Evolutionary conservation across 2,113 vertebrate species (phyloP).

Genomic region (Ictalurus furcatus): DNA sequence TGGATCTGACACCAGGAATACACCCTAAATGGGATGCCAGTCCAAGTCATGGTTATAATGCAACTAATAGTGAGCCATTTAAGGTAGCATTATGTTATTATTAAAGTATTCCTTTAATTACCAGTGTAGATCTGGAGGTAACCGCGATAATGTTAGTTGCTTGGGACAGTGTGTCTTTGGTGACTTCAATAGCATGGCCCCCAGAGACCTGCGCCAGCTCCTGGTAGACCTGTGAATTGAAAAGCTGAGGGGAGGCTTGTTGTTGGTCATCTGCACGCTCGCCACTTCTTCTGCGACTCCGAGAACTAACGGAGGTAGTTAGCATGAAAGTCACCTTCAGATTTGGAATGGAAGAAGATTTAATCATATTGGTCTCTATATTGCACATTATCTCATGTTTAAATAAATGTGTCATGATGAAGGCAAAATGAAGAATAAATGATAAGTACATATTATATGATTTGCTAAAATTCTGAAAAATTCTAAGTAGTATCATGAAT

Average conservation of each 20-base stretch:
- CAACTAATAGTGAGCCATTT: not conserved
- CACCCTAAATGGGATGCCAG: not conserved
- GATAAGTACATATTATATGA: too few relatives aligned
- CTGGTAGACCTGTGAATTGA: conserved; percentile 57
- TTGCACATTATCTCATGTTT: not conserved
- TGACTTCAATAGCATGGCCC: conserved; percentile 66
- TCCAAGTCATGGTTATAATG: not conserved
- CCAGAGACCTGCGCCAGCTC: conserved; percentile 66
- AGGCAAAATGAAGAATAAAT: too few relatives aligned
- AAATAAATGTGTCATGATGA: not conserved
- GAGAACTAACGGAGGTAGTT: conserved; percentile 45
- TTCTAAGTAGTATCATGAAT: not conserved
- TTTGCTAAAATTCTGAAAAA: not conserved
- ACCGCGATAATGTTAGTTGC: conserved; percentile 64
- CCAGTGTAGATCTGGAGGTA: conserved; percentile 57
- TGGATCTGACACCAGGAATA: too few relatives aligned
- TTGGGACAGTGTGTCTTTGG: conserved; percentile 57
- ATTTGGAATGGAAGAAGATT: not conserved
- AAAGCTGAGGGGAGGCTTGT: not conserved
- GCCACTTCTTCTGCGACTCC: conserved; percentile 21
- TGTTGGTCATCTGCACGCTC: not conserved
- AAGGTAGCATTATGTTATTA: too few relatives aligned
- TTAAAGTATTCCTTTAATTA: conserved; percentile 48
- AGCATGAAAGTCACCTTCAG: conserved; percentile 69
- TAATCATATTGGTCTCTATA: not conserved